Evolutionary conservation across 1,140 invertebrate genomes (phyloP).

Genomic region (Neelides sp.): DNA sequence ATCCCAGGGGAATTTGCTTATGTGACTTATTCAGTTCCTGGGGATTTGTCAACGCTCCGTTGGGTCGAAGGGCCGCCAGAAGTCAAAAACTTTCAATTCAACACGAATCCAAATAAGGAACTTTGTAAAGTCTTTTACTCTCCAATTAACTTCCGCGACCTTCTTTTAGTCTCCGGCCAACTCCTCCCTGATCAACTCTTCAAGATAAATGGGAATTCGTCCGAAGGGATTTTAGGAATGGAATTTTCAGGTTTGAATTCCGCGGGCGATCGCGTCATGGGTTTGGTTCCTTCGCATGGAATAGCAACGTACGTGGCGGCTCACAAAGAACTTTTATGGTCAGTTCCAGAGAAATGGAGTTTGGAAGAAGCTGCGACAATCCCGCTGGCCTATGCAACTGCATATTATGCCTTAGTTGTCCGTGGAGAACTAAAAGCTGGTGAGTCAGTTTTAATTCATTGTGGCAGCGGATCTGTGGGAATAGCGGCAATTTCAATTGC

Average conservation of each 20-base stretch:
- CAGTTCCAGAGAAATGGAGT: conserved; percentile 74
- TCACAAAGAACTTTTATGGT: conserved; percentile 75
- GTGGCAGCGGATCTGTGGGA: conserved; percentile 89
- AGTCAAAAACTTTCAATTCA: conserved; percentile 41
- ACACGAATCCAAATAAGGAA: conserved; percentile 38
- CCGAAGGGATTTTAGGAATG: conserved; percentile 86
- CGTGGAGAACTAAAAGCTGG: conserved; percentile 69
- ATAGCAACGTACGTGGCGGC: conserved; percentile 67
- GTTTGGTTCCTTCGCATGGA: conserved; percentile 76
- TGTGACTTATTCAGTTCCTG: conserved; percentile 75
- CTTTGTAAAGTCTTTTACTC: conserved; percentile 81
- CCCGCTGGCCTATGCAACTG: conserved; percentile 83
- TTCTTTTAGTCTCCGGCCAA: conserved; percentile 63
- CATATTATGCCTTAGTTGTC: conserved; percentile 78
- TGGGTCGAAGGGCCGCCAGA: conserved; percentile 82
- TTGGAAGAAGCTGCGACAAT: conserved; percentile 85
- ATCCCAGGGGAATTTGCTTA: conserved; percentile 86
- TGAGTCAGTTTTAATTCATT: conserved; percentile 81
- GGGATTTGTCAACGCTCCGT: conserved; percentile 77
- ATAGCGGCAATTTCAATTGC: conserved; percentile 90
- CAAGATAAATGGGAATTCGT: conserved; percentile 65
- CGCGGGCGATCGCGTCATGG: conserved; percentile 74
- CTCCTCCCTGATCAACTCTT: conserved; percentile 65
- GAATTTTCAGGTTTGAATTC: conserved; percentile 77
- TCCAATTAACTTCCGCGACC: conserved; percentile 69